Evolutionary conservation across 2,888 invertebrate species (phyloP).

Genomic region (Leptura quadrifasciata): DNA sequence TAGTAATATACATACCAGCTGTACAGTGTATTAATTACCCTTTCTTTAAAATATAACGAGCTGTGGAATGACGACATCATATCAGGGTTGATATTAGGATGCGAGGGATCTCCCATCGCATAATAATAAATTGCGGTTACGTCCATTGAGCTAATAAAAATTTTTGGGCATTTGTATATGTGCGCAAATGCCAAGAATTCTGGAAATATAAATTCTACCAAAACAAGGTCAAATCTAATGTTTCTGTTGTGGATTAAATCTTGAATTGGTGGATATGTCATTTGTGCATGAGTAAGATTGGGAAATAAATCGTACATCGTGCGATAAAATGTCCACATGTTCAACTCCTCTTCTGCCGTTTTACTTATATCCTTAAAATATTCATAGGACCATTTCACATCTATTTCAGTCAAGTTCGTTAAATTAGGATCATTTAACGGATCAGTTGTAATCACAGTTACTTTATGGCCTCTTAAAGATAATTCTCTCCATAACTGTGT

Average conservation of each 20-base stretch:
- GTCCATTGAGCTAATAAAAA: neutral
- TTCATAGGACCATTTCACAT: slow-evolving; percentile 43
- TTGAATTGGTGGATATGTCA: neutral
- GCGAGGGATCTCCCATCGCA: slow-evolving; percentile 34
- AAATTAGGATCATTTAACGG: slow-evolving; percentile 17
- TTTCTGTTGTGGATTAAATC: slow-evolving; percentile 8
- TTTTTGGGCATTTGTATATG: slow-evolving; percentile 36
- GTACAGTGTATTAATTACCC: slow-evolving; percentile 51
- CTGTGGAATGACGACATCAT: neutral
- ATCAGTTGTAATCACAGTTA: slow-evolving; percentile 20
- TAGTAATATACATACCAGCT: neutral
- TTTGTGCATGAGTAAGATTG: neutral
- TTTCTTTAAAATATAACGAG: slow-evolving; percentile 68
- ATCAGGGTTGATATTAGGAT: slow-evolving; percentile 4
- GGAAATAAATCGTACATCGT: neutral
- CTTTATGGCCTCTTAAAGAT: slow-evolving; percentile 30
- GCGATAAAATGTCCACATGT: slow-evolving; percentile 5
- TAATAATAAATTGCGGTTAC: neutral
- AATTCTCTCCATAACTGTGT: slow-evolving; percentile 22
- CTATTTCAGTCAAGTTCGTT: slow-evolving; percentile 52
- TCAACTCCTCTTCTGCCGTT: neutral
- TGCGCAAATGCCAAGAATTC: slow-evolving; percentile 52
- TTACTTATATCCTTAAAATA: neutral
- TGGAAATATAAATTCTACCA: slow-evolving; percentile 54
- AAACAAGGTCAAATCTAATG: slow-evolving; percentile 57